Evolutionary conservation across 37 sponge, comb jelly and placozoan species (phyloP), one percentile per base, ranked within the genome.

Genomic region (Oscarella lobularis): DNA sequence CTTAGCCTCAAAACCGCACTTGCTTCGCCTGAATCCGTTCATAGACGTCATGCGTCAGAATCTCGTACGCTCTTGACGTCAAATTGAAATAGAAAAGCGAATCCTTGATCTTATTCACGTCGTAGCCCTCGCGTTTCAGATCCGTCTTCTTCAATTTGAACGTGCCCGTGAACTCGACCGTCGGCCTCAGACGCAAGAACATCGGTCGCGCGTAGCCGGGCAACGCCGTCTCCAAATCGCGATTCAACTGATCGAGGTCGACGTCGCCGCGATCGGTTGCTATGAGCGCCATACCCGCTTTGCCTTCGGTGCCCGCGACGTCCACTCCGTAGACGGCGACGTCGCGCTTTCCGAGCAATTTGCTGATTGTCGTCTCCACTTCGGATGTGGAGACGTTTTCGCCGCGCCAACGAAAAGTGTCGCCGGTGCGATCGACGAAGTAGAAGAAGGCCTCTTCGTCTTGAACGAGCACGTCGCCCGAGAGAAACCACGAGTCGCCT

Each of bases 331-430:
- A 94, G 35, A 87, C 90, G 39, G 75, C 78, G 38, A 87, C 90
- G 39, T 94, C 88, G n/a, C 77, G 74, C 39, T 80, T 65, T 35
- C 80, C 78, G 5, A 87, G 36, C 20, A 82, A 74, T 20, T 75
- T 41, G 3, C 76, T 54, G 1, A 88, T 72, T 35, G 67, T 33
- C 14, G 78, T 38, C 81, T 87, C 95, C 36, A 94, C 95, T 77
- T 94, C 95, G 2, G 81, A 79, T 0, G 95, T 94, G 2, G 91
- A 87, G 14, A 93, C 95, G 75, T 93, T 93, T 80, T 93, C 95
- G 36, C 95, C 95, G 60, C 89, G 88, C 95, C 95, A 94, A 29
- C 95, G 81, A 72, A 87, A 94, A 0, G 95, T 94, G 76, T 94
- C 95, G 30, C 95, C 95, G 37, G 81, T 81, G 39, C 95, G 83